Evolutionary conservation across 1,140 invertebrate genomes (phyloP), one percentile per base, ranked within the genome.

Genomic region (Bombus affinis): DNA sequence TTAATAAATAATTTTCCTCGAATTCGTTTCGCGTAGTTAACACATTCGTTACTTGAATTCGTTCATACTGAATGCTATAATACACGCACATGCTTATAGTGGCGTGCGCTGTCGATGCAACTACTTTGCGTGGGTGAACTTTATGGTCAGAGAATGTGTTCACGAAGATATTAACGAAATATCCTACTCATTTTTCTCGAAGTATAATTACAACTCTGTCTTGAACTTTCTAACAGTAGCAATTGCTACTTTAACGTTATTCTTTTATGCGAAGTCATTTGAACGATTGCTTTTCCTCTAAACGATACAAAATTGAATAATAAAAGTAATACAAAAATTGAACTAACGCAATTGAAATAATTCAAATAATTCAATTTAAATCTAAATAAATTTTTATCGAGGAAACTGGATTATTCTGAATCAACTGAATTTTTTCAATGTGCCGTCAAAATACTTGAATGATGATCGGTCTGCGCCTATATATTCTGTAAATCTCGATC

Each of bases 1-100:
- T 66, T 68, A 35, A 68, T 37, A 79, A 79, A 47, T 68, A 47
- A 47, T 79, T 68, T 53, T 47, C 73, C 42, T 6, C n/a, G 18
- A 9, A 74, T 53, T 42, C n/a, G 42, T 39, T 28, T 71, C 68
- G 22, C 18, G 66, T 68, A 37, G 35, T 68, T 68, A 68, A 68
- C 35, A 35, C 66, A 68, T 68, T 35, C 22, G 32, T 68, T 22
- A 22, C 65, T 1, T 62, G 28, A 53, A 53, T 53, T 53, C 47
- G 47, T 53, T 22, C 47, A 3, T 22, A 66, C 65, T 22, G 15
- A 8, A 66, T 18, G 65, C 32, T 35, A 15, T 66, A 35, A 18
- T 35, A 35, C 32, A 32, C 32, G 28, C 28, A n/a, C 28, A 62
- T n/a, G 59, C 59, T 62, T 13, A n/a, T n/a, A 62, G 28, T 62